Base-by-base conservation (phyloP, 2,888 invertebrate genomes). In the Cephus pygmeus region DNA sequence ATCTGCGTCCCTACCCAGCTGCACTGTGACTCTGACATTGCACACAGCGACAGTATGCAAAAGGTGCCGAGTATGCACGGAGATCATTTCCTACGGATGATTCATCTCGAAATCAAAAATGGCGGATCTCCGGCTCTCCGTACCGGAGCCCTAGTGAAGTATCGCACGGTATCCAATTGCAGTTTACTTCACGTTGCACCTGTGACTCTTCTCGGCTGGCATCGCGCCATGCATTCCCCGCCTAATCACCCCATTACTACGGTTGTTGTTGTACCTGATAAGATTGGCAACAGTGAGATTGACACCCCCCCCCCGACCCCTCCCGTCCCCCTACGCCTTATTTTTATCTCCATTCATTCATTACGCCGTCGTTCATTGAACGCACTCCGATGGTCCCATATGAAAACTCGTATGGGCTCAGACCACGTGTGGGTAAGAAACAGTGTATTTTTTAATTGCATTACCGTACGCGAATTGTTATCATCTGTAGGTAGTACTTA, bases 111-210 rank as follows among this genome's bases (percentile, higher is more conserved):
- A 69, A 69, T 69, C 80, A 75, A 77, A 74, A 80, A 78, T 76
- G 81, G 73, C 75, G 81, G 76, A 80, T 81, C 81, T 79, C 73
- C 34, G 34, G 40, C 69, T 4, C 23, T 2, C 15, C 33, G 31
- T 31, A 33, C 1, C 79, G 82, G 77, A 82, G 80, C 83, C 82
- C 31, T 31, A 71, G 31, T 23, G 81, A 78, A 81, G 82, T 82
- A 83, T 87, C 87, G 81, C 87, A 87, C 87, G 87, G 86, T 86
- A 85, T 87, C 87, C 79, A 69, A 80, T 87, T 87, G 85, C 33
- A 33, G 71, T 30, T 33, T 31, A 71, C 71, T 71, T 73, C 76
- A 79, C 80, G 81, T 74, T 84, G 82, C 84, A 84, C 84, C 86
- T 85, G 84, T 81, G 86, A 81, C 73, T 68, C 79, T 75, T 78